Base-by-base conservation (phyloP, 2,888 invertebrate genomes). In the Stegophylla sp. region DNA sequence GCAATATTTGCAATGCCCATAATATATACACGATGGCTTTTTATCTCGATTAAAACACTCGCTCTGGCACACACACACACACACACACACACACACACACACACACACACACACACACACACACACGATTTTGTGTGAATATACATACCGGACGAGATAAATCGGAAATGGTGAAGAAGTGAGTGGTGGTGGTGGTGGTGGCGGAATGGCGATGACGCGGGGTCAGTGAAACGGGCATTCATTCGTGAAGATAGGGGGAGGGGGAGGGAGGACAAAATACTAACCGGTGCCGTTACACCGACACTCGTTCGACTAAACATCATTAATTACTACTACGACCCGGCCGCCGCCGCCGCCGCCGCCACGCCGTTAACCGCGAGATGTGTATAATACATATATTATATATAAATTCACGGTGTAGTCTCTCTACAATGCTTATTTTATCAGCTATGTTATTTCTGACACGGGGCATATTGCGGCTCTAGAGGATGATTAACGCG, bases 251-350 rank as follows among this genome's bases (percentile, higher is more conserved):
- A n/a, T n/a, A n/a, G n/a, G n/a, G n/a, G n/a, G n/a, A n/a, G n/a
- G n/a, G n/a, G n/a, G n/a, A n/a, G n/a, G n/a, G n/a, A 64, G 43
- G 43, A 43, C 43, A 66, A 66, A 43, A 43, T 66, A 43, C 64
- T 66, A 66, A 66, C 41, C 20, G 64, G 41, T 66, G 64, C 64
- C 64, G 64, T 66, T 23, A 66, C n/a, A 41, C 63, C 63, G 63
- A 63, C 63, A 63, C 63, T 63, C 63, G 63, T 63, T 63, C 63
- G 63, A 63, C 63, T 63, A 63, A 63, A 63, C 63, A 63, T 63
- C 63, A 63, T 63, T 63, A 63, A 63, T 63, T 63, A 63, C 63
- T n/a, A 63, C 63, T 63, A 63, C 63, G 41, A 63, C 63, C 63
- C 63, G 10, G 12, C 63, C 12, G 63, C n/a, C 34, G n/a, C 12